Conservation (phyloP, 2,113 vertebrate species). For the Haliaeetus leucogaster region DNA sequence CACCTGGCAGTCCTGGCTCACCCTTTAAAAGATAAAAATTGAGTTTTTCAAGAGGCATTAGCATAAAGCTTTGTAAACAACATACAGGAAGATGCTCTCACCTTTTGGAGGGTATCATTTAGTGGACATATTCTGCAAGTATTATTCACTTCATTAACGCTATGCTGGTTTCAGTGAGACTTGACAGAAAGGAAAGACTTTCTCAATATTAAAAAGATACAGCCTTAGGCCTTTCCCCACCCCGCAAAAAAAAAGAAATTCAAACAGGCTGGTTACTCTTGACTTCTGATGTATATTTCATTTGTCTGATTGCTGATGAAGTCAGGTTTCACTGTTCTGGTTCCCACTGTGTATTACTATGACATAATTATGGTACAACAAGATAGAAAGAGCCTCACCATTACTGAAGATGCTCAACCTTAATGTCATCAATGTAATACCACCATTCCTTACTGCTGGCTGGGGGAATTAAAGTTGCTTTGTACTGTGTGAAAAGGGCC, state of each 20-base stretch:
- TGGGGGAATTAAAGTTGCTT: neutral
- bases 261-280: neutral
- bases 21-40: conserved; percentile 76
- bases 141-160: neutral
- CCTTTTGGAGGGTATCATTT: neutral
- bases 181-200: neutral
- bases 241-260: neutral
- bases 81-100: neutral
- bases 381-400: neutral
- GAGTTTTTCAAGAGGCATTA: neutral
- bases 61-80: neutral
- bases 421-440: neutral
- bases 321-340: neutral
- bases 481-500: neutral
- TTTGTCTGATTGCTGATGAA: neutral
- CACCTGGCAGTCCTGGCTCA: conserved; percentile 88
- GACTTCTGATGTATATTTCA: neutral
- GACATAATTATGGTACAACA: neutral
- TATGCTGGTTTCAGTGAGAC: neutral
- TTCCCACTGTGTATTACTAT: neutral
- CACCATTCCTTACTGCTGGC: neutral
- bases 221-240: neutral
- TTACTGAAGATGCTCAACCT: neutral
- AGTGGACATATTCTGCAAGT: neutral
- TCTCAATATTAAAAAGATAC: neutral